Conservation (phyloP, 2,797 vertebrate genomes). For the Sitta carolinensis region DNA sequence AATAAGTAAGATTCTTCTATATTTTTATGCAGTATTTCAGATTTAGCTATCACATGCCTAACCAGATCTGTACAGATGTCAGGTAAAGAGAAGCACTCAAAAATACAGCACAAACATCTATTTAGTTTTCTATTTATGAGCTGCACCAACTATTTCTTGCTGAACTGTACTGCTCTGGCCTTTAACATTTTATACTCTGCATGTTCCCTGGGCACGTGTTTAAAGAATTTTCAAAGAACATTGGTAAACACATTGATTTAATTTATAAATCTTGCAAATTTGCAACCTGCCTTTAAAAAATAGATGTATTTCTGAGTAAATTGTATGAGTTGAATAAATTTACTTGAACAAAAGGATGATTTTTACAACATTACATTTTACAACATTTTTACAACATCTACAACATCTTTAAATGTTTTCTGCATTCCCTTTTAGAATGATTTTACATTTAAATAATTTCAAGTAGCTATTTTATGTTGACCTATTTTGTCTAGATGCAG, state of each 20-base stretch:
- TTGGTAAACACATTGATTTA: not conserved
- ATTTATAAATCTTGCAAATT: not conserved
- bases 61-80: not conserved
- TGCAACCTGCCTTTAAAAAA: slow-evolving; percentile 35
- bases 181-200: not conserved
- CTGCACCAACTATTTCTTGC: not conserved
- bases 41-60: not conserved
- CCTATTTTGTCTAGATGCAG: slow-evolving; percentile 53
- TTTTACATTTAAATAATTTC: slow-evolving; percentile 59
- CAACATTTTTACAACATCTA: not conserved
- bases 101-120: slow-evolving; percentile 15
- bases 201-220: not conserved
- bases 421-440: not conserved
- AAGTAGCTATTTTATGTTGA: slow-evolving; percentile 28
- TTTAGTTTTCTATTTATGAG: not conserved
- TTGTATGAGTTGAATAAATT: slow-evolving; percentile 45
- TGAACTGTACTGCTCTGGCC: not conserved
- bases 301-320: slow-evolving; percentile 6
- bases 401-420: not conserved
- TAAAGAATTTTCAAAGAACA: not conserved
- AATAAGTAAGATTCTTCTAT: not conserved
- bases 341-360: slow-evolving; percentile 35
- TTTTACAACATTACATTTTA: not conserved
- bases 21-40: not conserved
- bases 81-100: not conserved